These are phyloP conservation scores for Lytechinus pictus DNA, from an alignment of 35 echinoderm and acorn worm species.

Conservation along the genomic window DNA sequence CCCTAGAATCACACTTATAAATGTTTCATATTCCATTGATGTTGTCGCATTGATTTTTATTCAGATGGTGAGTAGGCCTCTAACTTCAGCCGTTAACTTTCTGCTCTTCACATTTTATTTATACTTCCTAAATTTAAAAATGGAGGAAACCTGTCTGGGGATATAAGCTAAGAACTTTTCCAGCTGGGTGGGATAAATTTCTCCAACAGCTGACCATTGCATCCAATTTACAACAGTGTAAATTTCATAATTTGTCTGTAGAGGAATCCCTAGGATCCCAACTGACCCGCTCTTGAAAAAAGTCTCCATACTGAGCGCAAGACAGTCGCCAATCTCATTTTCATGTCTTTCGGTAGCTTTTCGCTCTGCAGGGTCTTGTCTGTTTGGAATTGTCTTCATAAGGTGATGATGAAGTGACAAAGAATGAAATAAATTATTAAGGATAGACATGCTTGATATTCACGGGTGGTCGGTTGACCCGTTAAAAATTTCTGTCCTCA, in stretches of 20 bases:
- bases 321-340: not conserved
- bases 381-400: not conserved
- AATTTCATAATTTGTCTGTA: slow-evolving; percentile 20
- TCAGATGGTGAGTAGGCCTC: not conserved
- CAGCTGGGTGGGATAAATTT: slow-evolving; percentile 34
- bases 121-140: not conserved
- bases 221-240: slow-evolving; percentile 32
- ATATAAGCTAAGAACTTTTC: not conserved
- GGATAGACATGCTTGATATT: not conserved
- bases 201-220: not conserved
- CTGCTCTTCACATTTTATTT: not conserved
- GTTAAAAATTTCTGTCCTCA: not conserved
- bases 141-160: not conserved
- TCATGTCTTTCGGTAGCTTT: not conserved
- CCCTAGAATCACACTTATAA: not conserved
- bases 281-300: not conserved
- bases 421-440: not conserved
- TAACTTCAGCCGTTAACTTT: not conserved
- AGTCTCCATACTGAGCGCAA: not conserved
- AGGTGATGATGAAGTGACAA: not conserved
- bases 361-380: not conserved
- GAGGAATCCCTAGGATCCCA: not conserved
- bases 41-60: not conserved
- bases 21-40: not conserved
- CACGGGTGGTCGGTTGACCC: not conserved